A percentile compares a stretch with the other conserved stretches of the same genome.
phyloP scores from a whole-genome alignment of 2,113 vertebrate genomes.

The Suncus etruscus region DNA sequence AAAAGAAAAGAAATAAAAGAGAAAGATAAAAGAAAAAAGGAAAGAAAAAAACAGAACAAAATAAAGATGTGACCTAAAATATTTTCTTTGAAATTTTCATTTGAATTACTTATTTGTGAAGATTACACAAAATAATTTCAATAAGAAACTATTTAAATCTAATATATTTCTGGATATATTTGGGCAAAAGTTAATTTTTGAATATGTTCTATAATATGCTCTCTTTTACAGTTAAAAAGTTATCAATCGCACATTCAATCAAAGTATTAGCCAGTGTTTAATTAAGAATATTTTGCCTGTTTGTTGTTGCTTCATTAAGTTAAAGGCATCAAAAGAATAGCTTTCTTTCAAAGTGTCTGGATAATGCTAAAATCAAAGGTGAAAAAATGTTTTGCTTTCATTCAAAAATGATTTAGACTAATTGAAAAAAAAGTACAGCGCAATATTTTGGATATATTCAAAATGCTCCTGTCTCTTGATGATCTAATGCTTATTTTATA shows the following conservation, averaged over 20 bases:
- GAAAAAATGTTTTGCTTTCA: not conserved
- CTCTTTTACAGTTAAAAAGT: constrained; percentile 38
- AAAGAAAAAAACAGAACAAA: too few species aligned
- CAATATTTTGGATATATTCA: not conserved
- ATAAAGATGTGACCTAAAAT: too few species aligned
- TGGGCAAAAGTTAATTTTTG: not conserved
- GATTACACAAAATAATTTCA: not conserved
- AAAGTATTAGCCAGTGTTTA: not conserved
- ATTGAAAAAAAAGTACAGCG: not conserved
- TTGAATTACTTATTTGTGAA: not conserved
- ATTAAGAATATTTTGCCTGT: not conserved
- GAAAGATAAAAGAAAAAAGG: too few species aligned
- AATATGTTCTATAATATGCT: too few species aligned
- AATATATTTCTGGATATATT: not conserved
- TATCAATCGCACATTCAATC: not conserved
- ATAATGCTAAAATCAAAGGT: not conserved
- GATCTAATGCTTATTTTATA: not conserved
- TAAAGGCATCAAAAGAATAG: not conserved
- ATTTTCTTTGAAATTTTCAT: not conserved
- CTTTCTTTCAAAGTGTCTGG: not conserved
- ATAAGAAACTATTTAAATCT: not conserved
- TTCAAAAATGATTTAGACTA: not conserved
- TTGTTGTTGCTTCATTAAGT: not conserved
- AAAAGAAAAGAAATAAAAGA: too few species aligned
- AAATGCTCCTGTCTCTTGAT: not conserved